Percentiles rank a stretch among this genome's conserved stretches.
These are phyloP conservation scores for Podarcis muralis DNA, from an alignment of 2,113 vertebrate genomes.

Conservation along the genomic window DNA sequence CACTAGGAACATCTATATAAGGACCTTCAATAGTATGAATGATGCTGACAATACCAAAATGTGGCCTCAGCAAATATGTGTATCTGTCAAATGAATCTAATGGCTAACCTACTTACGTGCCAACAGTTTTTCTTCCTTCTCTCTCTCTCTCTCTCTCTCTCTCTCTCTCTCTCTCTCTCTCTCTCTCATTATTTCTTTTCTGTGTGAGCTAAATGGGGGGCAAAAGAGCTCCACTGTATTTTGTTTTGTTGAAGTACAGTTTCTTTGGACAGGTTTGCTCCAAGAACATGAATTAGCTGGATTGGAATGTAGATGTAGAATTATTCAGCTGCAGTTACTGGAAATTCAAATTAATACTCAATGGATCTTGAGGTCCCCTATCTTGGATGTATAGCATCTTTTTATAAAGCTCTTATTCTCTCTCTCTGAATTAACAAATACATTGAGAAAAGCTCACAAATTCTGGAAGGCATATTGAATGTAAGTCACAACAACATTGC, in stretches of 20 bases:
- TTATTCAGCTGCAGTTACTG: neutral
- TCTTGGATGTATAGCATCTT: neutral
- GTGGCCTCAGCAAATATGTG: neutral
- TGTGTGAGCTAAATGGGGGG: neutral
- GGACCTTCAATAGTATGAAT: neutral
- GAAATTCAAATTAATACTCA: neutral
- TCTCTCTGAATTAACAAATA: neutral
- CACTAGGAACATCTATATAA: neutral
- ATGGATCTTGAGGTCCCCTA: neutral
- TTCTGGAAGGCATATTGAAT: neutral
- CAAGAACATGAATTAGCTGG: constrained; percentile 8
- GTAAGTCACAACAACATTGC: neutral
- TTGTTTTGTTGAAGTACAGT: neutral
- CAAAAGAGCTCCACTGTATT: neutral
- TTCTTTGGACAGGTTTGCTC: neutral
- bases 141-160: too few relatives aligned
- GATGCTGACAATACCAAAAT: neutral
- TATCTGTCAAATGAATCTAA: neutral
- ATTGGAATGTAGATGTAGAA: neutral
- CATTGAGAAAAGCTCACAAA: neutral
- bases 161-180: fast-evolving
- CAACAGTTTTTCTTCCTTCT: neutral
- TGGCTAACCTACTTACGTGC: neutral
- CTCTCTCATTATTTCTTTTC: neutral
- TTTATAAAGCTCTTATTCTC: neutral